These are phyloP conservation scores for Keiferia lycopersicella DNA, from an alignment of 2,888 invertebrate genomes.

Conservation along the genomic window DNA sequence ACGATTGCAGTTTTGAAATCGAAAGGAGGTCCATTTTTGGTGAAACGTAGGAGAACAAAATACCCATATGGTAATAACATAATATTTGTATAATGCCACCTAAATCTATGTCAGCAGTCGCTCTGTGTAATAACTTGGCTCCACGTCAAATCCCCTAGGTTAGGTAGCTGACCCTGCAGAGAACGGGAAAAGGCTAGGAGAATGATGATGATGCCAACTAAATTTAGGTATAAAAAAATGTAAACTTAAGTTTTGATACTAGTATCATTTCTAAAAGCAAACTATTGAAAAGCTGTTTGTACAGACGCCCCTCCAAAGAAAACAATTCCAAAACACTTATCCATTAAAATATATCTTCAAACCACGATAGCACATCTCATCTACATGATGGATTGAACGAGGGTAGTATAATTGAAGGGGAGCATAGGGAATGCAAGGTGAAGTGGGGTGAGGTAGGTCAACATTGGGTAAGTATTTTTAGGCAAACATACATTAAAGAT, in stretches of 20 bases:
- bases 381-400: slow-evolving; percentile 3
- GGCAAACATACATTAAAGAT: slow-evolving; percentile 13
- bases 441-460: slow-evolving; percentile 19
- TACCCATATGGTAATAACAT: background rate
- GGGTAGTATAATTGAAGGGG: slow-evolving; percentile 14
- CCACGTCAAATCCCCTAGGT: too few relatives aligned
- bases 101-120: background rate
- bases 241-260: background rate
- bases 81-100: background rate
- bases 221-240: background rate
- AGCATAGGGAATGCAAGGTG: slow-evolving; percentile 8
- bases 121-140: too few relatives aligned
- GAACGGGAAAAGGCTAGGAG: too few relatives aligned
- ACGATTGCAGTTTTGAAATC: slow-evolving; percentile 21
- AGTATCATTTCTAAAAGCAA: background rate
- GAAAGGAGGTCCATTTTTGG: slow-evolving; percentile 22
- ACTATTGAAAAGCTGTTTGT: too few relatives aligned
- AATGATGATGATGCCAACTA: background rate
- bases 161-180: too few relatives aligned
- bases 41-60: slow-evolving; percentile 22
- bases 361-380: slow-evolving; percentile 1
- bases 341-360: slow-evolving; percentile 17
- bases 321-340: slow-evolving; percentile 19
- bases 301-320: slow-evolving; percentile 6
- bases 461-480: slow-evolving; percentile 13